Evolutionary conservation across 2,888 invertebrate genomes (phyloP), one percentile per base, ranked within the genome.

Genomic region (Frankliniella intonsa): DNA sequence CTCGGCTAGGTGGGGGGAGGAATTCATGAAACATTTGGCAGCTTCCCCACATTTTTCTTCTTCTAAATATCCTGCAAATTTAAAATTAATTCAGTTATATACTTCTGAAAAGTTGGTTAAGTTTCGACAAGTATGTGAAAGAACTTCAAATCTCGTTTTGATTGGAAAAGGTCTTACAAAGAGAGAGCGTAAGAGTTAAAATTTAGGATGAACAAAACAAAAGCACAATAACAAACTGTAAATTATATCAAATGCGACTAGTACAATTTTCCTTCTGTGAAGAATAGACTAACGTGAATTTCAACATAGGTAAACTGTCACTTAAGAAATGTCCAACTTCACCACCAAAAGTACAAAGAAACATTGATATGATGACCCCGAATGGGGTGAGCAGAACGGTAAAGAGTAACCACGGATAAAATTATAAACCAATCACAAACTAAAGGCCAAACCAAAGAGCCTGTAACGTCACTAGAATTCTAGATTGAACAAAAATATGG

Each of bases 11-110:
- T 76, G 22, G 12, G 25, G 25, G 22, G 69, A 76, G 25, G 69
- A 25, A 76, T 76, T 25, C 25, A 76, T 3, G 10, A 76, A 76
- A 25, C 69, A 76, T 76, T 76, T n/a, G 22, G 69, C 69, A 2
- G 69, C 69, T 25, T 76, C 69, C 12, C 12, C 25, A 12, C 69
- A 76, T 76, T 76, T 76, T 76, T 76, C 69, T 22, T 76, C 69
- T 25, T 76, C 69, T 76, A 76, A 25, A 22, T 76, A 76, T 10
- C 69, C 69, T 76, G 25, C 1, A 76, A 7, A 62, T n/a, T 62
- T 19, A 55, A 55, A 55, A 55, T 19, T 10, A 12, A 17, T 55
- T 55, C 10, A 3, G 3, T 55, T 12, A 17, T 19, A 55, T 55
- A 7, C 55, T 2, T 9, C 3, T 10, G 10, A 14, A 62, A 62